Conservation (phyloP, 2,797 vertebrate species). For the Cossypha polioptera region DNA sequence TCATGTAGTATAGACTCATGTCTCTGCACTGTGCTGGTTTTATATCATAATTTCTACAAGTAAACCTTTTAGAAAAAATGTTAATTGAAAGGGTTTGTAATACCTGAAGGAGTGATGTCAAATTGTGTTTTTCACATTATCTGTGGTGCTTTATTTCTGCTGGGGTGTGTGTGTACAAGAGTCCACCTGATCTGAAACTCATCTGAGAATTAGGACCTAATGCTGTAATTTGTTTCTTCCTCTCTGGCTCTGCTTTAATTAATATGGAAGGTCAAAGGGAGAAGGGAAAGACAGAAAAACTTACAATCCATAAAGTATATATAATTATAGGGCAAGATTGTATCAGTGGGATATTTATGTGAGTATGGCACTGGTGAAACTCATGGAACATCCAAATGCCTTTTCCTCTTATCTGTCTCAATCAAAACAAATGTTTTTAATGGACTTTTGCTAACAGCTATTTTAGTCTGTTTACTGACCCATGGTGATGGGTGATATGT, state of each 20-base stretch:
- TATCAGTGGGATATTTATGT: not conserved
- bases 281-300: not conserved
- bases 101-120: not conserved
- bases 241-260: not conserved
- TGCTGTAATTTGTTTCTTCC: not conserved
- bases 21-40: not conserved
- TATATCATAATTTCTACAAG: not conserved
- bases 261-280: not conserved
- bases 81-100: not conserved
- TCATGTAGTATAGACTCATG: not conserved
- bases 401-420: not conserved
- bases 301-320: not conserved
- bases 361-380: not conserved
- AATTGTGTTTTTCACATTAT: not conserved
- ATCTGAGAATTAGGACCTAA: not conserved
- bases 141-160: not conserved
- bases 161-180: not conserved
- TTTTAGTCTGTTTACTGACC: not conserved
- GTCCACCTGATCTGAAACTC: not conserved
- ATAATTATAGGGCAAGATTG: not conserved
- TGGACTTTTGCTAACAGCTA: not conserved
- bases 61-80: not conserved
- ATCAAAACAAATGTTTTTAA: not conserved
- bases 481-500: not conserved
- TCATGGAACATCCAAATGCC: not conserved